Percentiles rank a stretch among this genome's conserved stretches.
phyloP scores from a whole-genome alignment of 2,113 vertebrate genomes.

The Eidolon helvum region DNA sequence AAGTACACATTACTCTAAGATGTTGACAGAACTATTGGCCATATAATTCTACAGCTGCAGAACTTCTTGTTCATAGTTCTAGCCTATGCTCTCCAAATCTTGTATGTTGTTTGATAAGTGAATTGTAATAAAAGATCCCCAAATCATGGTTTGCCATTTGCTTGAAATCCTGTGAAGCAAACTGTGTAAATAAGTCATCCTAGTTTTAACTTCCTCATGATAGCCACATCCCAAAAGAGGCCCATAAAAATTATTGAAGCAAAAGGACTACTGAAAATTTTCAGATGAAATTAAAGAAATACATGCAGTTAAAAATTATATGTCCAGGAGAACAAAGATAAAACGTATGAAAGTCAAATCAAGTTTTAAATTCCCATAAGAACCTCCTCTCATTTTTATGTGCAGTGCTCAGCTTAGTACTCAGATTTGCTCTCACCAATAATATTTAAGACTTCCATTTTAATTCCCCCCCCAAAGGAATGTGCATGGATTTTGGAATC shows the following conservation, averaged over 20 bases:
- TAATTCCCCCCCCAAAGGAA: neutral
- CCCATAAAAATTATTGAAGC: neutral
- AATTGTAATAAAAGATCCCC: neutral
- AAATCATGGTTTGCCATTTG: neutral
- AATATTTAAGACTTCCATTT: neutral
- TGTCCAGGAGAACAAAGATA: neutral
- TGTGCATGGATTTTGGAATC: neutral
- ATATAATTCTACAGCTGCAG: neutral
- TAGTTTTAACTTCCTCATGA: neutral
- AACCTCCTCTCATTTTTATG: neutral
- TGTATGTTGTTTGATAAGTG: neutral
- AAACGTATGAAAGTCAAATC: neutral
- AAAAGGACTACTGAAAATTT: neutral
- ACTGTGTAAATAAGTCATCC: neutral
- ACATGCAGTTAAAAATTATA: neutral
- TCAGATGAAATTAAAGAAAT: neutral
- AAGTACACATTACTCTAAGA: neutral
- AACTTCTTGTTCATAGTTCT: neutral
- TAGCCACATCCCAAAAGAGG: neutral
- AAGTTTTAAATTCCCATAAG: neutral
- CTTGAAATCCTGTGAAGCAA: neutral
- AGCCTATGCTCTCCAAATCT: neutral
- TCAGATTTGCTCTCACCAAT: neutral
- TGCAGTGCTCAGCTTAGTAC: neutral
- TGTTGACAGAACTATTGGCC: neutral